Conservation (phyloP, 1,140 invertebrate species). For the Caerostris darwini region DNA sequence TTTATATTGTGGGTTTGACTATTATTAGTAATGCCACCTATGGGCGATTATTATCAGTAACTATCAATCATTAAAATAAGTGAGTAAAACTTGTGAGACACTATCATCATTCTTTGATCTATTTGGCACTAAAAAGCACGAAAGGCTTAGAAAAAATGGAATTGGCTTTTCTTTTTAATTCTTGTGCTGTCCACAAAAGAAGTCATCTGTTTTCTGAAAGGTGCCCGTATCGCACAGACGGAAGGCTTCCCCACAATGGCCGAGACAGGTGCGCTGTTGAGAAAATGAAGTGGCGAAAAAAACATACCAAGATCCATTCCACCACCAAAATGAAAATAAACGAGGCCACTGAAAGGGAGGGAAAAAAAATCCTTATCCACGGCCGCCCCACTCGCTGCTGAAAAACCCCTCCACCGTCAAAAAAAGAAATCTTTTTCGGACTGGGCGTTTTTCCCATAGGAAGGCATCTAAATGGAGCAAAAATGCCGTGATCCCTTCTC, state of each 20-base stretch:
- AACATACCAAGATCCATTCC: slow-evolving; percentile 26
- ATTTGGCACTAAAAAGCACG: too few species aligned
- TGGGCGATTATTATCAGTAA: too few species aligned
- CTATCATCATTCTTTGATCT: too few species aligned
- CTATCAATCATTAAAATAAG: too few species aligned
- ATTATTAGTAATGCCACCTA: too few species aligned
- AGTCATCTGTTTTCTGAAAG: background rate
- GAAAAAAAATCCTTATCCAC: slow-evolving; percentile 49
- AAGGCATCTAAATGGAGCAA: slow-evolving; percentile 66
- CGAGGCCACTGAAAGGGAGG: slow-evolving; percentile 57
- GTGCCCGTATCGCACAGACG: slow-evolving; percentile 2
- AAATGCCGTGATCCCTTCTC: slow-evolving; percentile 26
- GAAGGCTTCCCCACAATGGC: slow-evolving; percentile 19
- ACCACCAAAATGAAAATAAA: slow-evolving; percentile 67
- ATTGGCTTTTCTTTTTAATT: slow-evolving; percentile 30
- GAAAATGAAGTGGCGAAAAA: background rate
- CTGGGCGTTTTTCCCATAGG: slow-evolving; percentile 74
- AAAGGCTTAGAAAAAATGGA: too few species aligned
- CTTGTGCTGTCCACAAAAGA: background rate
- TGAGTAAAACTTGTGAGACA: too few species aligned
- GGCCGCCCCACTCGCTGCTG: slow-evolving; percentile 7
- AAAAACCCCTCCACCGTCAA: slow-evolving; percentile 15
- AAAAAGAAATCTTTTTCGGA: slow-evolving; percentile 47
- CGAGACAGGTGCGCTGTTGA: slow-evolving; percentile 49
- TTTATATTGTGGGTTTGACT: too few species aligned